Conservation (phyloP, 2,888 invertebrate genomes). For the Noctua pronuba region DNA sequence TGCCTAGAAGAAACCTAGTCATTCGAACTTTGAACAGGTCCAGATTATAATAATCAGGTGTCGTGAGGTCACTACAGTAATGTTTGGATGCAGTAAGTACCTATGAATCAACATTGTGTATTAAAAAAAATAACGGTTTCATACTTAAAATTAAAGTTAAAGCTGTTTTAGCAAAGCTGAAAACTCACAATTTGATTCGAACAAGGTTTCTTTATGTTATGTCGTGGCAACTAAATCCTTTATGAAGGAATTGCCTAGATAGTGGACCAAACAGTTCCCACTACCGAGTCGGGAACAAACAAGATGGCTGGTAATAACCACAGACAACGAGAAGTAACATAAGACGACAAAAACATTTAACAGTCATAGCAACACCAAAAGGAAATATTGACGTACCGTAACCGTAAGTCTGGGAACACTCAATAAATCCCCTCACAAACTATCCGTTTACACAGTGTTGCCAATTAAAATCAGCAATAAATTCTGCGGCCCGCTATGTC, state of each 20-base stretch:
- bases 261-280: not conserved
- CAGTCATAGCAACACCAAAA: constrained; percentile 62
- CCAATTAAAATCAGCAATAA: constrained; percentile 77
- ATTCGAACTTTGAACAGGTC: no score
- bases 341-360: constrained; percentile 55
- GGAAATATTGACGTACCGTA: constrained; percentile 57
- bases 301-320: constrained; percentile 14
- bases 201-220: not conserved
- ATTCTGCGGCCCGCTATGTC: constrained; percentile 70
- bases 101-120: not conserved
- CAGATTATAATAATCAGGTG: no score
- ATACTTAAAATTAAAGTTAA: not conserved
- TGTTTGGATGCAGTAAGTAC: not conserved
- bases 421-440: constrained; percentile 62
- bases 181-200: not conserved
- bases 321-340: constrained; percentile 34
- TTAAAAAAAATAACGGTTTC: not conserved
- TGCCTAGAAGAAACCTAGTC: no score
- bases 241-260: not conserved
- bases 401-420: constrained; percentile 62
- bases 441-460: constrained; percentile 68
- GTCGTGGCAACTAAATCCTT: not conserved
- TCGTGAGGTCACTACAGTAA: not conserved
- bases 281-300: not conserved
- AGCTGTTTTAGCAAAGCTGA: not conserved